These are phyloP conservation scores for Syrmaticus mikado DNA, from an alignment of 2,113 vertebrate species.

Conservation along the genomic window DNA sequence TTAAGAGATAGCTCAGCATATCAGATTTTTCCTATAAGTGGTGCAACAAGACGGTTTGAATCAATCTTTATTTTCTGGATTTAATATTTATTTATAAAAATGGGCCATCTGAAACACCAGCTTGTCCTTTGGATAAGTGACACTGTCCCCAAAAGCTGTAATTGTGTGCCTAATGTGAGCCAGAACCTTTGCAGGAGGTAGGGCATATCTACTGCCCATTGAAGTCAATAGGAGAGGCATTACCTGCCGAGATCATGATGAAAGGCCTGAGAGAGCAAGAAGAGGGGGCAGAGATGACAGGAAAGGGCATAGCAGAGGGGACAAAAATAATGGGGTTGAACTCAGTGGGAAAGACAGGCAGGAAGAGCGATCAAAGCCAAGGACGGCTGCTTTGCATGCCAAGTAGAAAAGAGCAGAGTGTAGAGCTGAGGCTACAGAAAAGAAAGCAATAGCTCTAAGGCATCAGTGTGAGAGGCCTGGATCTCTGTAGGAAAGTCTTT, in stretches of 20 bases:
- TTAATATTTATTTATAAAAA: not conserved
- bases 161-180: not conserved
- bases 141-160: not conserved
- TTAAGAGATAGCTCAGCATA: not conserved
- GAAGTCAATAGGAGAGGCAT: conserved; percentile 19
- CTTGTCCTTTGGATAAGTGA: not conserved
- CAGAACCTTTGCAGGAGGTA: not conserved
- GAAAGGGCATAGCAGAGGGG: not conserved
- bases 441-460: not conserved
- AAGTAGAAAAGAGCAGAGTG: not conserved
- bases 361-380: not conserved
- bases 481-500: not conserved
- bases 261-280: not conserved
- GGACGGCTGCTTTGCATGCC: not conserved
- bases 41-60: not conserved
- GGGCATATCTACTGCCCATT: not conserved
- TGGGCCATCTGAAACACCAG: not conserved
- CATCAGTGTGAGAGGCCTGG: not conserved
- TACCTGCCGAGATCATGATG: not conserved
- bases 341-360: not conserved
- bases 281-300: not conserved
- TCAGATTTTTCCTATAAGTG: not conserved
- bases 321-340: conserved; percentile 54
- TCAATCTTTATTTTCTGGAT: not conserved
- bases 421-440: not conserved